These are phyloP conservation scores for Maniola hyperantus DNA, from an alignment of 2,888 invertebrate genomes.

Conservation along the genomic window DNA sequence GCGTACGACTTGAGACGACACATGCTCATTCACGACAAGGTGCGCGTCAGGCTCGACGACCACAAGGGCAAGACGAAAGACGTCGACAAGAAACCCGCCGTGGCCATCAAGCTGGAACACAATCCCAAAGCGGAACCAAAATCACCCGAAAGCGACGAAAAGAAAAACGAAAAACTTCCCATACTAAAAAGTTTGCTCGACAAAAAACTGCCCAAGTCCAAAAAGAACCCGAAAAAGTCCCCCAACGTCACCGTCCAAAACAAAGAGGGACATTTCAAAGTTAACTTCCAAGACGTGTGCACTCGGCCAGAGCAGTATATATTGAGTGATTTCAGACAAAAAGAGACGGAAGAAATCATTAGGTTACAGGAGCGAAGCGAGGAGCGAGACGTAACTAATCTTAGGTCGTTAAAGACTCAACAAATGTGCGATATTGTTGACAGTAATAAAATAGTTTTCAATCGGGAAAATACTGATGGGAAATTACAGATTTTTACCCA, in stretches of 20 bases:
- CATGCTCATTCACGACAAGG: constrained; percentile 85
- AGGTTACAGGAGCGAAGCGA: constrained; percentile 40
- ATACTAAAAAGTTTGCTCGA: constrained; percentile 43
- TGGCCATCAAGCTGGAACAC: constrained; percentile 36
- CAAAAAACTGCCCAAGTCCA: constrained; percentile 45
- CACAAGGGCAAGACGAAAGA: constrained; percentile 45
- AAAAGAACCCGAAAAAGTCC: constrained; percentile 51
- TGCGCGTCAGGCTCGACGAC: constrained; percentile 51
- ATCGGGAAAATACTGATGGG: constrained; percentile 62
- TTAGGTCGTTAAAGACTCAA: constrained; percentile 52
- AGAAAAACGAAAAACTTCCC: constrained; percentile 31
- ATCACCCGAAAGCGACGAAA: constrained; percentile 32
- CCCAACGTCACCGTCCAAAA: constrained; percentile 64
- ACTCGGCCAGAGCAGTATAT: constrained; percentile 52
- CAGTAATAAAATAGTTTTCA: constrained; percentile 45
- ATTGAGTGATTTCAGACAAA: constrained; percentile 53
- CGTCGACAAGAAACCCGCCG: constrained; percentile 39
- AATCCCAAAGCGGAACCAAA: constrained; percentile 39
- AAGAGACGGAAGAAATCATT: constrained; percentile 43
- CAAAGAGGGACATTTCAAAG: constrained; percentile 52
- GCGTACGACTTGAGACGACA: constrained; percentile 93
- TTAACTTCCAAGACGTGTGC: constrained; percentile 51
- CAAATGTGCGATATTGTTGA: constrained; percentile 40
- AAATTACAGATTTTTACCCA: constrained; percentile 69
- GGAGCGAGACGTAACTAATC: constrained; percentile 55